These are phyloP conservation scores for Struthidea cinerea DNA, from an alignment of 2,113 vertebrate genomes.

Conservation along the genomic window DNA sequence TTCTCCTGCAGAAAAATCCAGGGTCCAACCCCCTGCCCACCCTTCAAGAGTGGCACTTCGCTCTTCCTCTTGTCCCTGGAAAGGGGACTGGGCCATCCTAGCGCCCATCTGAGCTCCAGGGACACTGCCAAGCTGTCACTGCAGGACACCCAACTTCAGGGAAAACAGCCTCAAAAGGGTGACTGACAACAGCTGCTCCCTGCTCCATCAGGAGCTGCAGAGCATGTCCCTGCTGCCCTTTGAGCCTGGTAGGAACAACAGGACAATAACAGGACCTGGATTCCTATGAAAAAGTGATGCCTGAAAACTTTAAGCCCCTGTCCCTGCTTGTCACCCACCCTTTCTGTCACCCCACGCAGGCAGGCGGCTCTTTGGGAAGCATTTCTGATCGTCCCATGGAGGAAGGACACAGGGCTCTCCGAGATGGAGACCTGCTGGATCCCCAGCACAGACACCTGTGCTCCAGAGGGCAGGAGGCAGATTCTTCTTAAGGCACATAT, in stretches of 20 bases:
- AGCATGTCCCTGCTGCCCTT: background rate
- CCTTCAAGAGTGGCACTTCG: accelerated
- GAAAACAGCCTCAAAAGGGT: background rate
- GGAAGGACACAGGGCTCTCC: background rate
- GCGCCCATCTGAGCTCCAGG: background rate
- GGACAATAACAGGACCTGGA: background rate
- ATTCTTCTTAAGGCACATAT: background rate
- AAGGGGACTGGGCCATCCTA: background rate
- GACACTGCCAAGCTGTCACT: background rate
- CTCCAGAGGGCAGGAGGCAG: background rate
- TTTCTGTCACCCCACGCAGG: accelerated
- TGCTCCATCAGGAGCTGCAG: background rate
- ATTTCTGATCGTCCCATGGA: background rate
- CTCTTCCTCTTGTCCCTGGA: background rate
- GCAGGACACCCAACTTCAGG: background rate
- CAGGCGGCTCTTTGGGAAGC: background rate
- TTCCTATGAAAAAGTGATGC: background rate
- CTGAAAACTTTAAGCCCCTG: background rate
- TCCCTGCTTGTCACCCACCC: background rate
- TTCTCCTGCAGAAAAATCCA: background rate
- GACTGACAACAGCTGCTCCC: constrained; percentile 1
- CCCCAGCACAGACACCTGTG: background rate
- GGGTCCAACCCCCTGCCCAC: background rate
- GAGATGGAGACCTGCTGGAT: accelerated
- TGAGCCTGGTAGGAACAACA: background rate